Conservation (phyloP, 64 coral and sea anemone species). For the Pocillopora damicornis region DNA sequence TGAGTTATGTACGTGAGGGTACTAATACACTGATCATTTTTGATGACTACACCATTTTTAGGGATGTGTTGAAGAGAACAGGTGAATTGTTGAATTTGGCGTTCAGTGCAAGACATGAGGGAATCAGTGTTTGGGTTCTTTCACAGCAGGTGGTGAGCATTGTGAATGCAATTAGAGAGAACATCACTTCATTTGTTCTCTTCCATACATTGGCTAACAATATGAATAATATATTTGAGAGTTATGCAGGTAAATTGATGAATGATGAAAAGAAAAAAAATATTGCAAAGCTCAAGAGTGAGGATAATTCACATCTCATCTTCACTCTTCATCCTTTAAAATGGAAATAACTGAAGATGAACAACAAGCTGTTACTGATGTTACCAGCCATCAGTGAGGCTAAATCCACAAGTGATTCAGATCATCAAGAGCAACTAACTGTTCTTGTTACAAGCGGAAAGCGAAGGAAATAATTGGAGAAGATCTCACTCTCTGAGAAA, state of each 20-base stretch:
- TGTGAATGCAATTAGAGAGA: not conserved
- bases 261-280: not conserved
- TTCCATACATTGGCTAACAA: constrained; percentile 4
- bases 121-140: constrained; percentile 20
- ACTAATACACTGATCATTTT: constrained; percentile 26
- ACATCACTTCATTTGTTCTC: not conserved
- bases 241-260: not conserved
- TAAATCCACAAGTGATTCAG: not conserved
- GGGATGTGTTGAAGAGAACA: constrained; percentile 2
- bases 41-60: constrained; percentile 28
- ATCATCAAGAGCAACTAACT: not conserved
- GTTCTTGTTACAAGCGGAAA: not conserved
- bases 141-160: constrained; percentile 30
- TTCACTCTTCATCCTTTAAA: not conserved
- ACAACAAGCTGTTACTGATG: not conserved
- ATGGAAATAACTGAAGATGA: not conserved
- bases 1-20: not conserved
- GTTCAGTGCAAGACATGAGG: not conserved
- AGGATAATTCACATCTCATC: not conserved
- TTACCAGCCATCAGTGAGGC: not conserved
- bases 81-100: constrained; percentile 24
- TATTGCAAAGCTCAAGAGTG: constrained; percentile 6
- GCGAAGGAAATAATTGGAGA: not conserved
- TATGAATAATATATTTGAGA: constrained; percentile 26
- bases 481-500: not conserved